These are phyloP conservation scores for Laterallus jamaicensis DNA, from an alignment of 2,113 vertebrate species.

Conservation along the genomic window DNA sequence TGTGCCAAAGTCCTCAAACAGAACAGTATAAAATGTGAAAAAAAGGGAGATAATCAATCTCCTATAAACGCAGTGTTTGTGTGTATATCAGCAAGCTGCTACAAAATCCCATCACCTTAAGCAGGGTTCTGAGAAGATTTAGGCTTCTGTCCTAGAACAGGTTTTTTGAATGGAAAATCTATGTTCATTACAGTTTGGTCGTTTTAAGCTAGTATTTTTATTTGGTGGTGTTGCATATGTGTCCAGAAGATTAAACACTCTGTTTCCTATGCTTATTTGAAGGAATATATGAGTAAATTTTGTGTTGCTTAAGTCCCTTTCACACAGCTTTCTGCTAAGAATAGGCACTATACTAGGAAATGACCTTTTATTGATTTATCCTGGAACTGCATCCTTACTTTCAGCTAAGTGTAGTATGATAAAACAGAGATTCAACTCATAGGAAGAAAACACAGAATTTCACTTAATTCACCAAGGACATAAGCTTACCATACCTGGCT, in stretches of 20 bases:
- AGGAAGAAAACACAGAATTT: background rate
- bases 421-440: background rate
- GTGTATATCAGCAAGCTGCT: background rate
- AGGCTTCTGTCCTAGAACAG: background rate
- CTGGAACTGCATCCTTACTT: background rate
- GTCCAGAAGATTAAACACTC: background rate
- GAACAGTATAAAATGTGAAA: background rate
- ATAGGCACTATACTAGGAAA: background rate
- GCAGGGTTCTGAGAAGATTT: background rate
- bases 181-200: background rate
- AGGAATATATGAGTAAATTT: background rate
- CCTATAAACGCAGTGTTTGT: background rate
- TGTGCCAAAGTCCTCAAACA: background rate
- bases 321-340: background rate
- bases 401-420: background rate
- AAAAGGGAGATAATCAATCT: background rate
- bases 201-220: background rate
- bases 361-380: background rate
- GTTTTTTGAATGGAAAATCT: background rate
- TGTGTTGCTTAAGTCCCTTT: background rate
- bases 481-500: background rate
- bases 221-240: background rate
- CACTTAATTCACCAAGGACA: conserved; percentile 12
- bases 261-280: background rate
- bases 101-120: background rate